Conservation (phyloP, 2,888 invertebrate genomes). For the Andrena praecox region DNA sequence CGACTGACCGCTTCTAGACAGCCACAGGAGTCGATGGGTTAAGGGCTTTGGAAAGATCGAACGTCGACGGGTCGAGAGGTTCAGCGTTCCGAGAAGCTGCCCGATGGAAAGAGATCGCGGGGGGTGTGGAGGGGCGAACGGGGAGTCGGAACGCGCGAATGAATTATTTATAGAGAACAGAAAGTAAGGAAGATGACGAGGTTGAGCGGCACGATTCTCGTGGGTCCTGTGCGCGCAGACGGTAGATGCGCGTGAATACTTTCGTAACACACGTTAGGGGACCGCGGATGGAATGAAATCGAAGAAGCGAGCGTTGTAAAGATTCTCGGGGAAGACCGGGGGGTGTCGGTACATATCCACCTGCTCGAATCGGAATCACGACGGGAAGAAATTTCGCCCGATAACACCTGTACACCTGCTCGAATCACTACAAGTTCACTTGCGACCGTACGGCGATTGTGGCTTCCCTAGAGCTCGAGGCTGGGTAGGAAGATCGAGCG, state of each 20-base stretch:
- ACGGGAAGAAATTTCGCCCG: not conserved
- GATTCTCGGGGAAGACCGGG: not conserved
- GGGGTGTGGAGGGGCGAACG: constrained; percentile 59
- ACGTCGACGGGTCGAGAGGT: constrained; percentile 13
- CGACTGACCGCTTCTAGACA: not conserved
- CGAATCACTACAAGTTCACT: constrained; percentile 35
- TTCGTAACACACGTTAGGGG: not conserved
- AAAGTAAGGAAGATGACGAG: constrained; percentile 62
- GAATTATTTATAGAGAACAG: constrained; percentile 77
- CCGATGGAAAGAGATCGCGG: constrained; percentile 24
- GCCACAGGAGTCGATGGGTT: not conserved
- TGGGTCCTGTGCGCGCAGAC: constrained; percentile 19
- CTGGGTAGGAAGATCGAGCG: not conserved
- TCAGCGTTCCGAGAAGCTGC: constrained; percentile 9
- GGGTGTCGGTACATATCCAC: too few relatives aligned
- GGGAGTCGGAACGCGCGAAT: constrained; percentile 73
- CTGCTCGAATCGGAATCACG: not conserved
- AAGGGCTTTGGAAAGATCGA: constrained; percentile 2
- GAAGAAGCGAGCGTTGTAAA: not conserved
- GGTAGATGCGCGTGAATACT: constrained; percentile 24
- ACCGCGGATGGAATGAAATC: not conserved
- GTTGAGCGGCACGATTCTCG: constrained; percentile 45
- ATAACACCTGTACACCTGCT: constrained; percentile 17
- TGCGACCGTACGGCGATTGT: not conserved
- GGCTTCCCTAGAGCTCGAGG: not conserved